These are phyloP conservation scores for Reinhardtius hippoglossoides DNA, from an alignment of 2,113 vertebrate species.

Conservation along the genomic window DNA sequence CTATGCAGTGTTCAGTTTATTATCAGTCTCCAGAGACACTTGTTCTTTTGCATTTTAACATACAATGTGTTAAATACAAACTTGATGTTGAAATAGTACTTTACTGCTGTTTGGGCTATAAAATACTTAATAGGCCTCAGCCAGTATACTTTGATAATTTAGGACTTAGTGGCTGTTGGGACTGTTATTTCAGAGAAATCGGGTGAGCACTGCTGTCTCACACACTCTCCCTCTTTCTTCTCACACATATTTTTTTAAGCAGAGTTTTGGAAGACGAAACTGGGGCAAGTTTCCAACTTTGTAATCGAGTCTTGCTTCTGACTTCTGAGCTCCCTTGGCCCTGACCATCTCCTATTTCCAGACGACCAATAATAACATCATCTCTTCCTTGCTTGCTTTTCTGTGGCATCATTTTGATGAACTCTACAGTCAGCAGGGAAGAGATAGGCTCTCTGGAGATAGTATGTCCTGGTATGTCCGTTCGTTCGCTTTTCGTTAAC, in stretches of 20 bases:
- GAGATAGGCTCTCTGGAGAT: constrained; percentile 59
- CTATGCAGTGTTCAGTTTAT: background rate
- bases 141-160: constrained; percentile 1
- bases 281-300: constrained; percentile 45
- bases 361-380: constrained; percentile 56
- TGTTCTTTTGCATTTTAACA: background rate
- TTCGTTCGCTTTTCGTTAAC: constrained; percentile 47
- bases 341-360: constrained; percentile 43
- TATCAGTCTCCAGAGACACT: background rate
- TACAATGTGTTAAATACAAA: background rate
- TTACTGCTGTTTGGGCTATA: background rate
- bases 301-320: constrained; percentile 56
- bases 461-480: constrained; percentile 43
- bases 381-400: constrained; percentile 50
- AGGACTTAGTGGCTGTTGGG: background rate
- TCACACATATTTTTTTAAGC: constrained; percentile 6
- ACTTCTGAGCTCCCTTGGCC: constrained; percentile 51
- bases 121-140: background rate
- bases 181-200: constrained; percentile 14
- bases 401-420: constrained; percentile 57
- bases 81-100: background rate
- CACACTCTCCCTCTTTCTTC: background rate
- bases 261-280: constrained; percentile 49
- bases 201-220: constrained; percentile 8
- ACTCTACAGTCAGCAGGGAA: constrained; percentile 30